Conservation (phyloP, 2,888 invertebrate species). For the Netelia virgata region DNA sequence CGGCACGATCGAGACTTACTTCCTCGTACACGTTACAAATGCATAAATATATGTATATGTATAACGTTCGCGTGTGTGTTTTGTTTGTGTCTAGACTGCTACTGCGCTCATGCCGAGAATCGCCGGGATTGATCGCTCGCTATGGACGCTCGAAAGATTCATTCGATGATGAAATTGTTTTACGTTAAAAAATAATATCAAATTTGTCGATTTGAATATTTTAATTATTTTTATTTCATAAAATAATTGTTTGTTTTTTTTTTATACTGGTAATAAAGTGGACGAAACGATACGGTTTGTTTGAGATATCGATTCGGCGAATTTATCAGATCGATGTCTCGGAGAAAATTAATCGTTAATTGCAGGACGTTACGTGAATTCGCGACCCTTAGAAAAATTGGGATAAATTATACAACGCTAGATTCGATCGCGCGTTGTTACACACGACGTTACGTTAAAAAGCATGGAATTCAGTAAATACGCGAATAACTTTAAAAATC, state of each 20-base stretch:
- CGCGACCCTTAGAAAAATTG: constrained; percentile 34
- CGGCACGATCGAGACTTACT: constrained; percentile 54
- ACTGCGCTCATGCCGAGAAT: constrained; percentile 13
- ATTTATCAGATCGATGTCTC: background rate
- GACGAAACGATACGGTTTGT: background rate
- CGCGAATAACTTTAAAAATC: background rate
- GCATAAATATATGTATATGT: constrained; percentile 34
- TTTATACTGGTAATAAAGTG: background rate
- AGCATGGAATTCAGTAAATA: background rate
- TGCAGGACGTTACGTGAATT: constrained; percentile 59
- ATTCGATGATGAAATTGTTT: background rate
- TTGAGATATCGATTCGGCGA: background rate
- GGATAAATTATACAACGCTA: constrained; percentile 24
- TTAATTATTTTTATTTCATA: background rate
- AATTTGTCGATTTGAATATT: background rate
- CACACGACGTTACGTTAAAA: background rate
- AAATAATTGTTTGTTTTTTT: background rate
- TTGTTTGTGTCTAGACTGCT: background rate
- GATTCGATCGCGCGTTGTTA: background rate
- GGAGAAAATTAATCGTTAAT: constrained; percentile 56
- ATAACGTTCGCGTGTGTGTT: constrained; percentile 22
- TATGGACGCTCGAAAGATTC: constrained; percentile 5
- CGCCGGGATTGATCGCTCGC: constrained; percentile 18
- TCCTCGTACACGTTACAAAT: constrained; percentile 59
- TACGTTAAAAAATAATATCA: background rate